These are phyloP conservation scores for Araneus ventricosus DNA, from an alignment of 1,140 invertebrate genomes.

Conservation along the genomic window DNA sequence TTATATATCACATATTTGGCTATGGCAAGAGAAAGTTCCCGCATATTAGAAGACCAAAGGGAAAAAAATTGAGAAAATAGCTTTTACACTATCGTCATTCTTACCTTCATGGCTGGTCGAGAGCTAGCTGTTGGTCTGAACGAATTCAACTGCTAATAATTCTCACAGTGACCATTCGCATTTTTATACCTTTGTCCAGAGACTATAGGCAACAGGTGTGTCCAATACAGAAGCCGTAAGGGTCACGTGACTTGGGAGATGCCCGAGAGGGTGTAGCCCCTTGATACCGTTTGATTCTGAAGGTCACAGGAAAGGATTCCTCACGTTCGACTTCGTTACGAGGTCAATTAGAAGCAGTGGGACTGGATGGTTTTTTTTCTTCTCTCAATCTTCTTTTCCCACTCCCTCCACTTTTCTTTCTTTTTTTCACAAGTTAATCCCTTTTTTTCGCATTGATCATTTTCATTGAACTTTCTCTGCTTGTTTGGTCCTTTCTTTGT, in stretches of 20 bases:
- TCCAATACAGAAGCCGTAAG: background rate
- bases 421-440: background rate
- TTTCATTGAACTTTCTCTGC: background rate
- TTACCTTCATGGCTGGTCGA: slow-evolving; percentile 46
- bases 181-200: slow-evolving; percentile 42
- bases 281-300: slow-evolving; percentile 57
- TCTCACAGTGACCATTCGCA: background rate
- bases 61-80: background rate
- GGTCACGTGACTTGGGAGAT: slow-evolving; percentile 55
- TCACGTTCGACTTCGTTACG: slow-evolving; percentile 44
- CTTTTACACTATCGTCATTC: background rate
- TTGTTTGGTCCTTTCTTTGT: background rate
- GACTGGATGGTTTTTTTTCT: background rate
- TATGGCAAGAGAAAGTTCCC: too few relatives aligned
- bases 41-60: too few relatives aligned
- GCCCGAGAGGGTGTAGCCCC: slow-evolving; percentile 49
- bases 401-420: slow-evolving; percentile 12
- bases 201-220: slow-evolving; percentile 27
- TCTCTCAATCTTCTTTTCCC: background rate
- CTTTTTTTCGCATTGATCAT: background rate
- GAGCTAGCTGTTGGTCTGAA: slow-evolving; percentile 7
- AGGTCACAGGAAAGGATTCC: slow-evolving; percentile 48
- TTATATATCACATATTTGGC: too few relatives aligned
- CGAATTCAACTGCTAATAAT: slow-evolving; percentile 30
- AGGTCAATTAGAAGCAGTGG: slow-evolving; percentile 27